phyloP scores from a whole-genome alignment of 2,888 invertebrate species.

The Abscondita cerata region DNA sequence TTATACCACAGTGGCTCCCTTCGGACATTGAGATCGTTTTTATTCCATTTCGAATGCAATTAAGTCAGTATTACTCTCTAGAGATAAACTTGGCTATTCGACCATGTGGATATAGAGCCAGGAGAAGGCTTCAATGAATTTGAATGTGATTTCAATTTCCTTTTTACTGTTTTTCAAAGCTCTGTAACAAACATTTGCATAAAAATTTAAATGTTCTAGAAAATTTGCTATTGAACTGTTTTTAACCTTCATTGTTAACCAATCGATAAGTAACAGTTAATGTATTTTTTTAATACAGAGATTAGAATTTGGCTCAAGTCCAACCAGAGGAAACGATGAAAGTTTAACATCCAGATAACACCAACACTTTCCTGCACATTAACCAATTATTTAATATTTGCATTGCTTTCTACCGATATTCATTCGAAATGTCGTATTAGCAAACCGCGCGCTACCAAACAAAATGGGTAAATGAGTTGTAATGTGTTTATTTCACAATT shows the following conservation, averaged over 20 bases:
- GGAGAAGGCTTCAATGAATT: constrained; percentile 32
- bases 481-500: no score
- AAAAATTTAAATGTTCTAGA: constrained; percentile 18
- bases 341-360: constrained; percentile 15
- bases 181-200: constrained; percentile 30
- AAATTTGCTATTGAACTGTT: neutral
- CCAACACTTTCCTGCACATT: constrained; percentile 31
- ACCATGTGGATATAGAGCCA: constrained; percentile 34
- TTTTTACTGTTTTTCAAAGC: constrained; percentile 20
- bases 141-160: constrained; percentile 34
- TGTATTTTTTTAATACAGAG: neutral
- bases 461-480: no score
- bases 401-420: constrained; percentile 15
- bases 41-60: constrained; percentile 35
- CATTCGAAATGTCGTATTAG: no score
- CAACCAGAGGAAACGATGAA: constrained; percentile 11
- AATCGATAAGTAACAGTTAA: no score
- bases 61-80: constrained; percentile 32
- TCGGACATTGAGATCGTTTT: constrained; percentile 27
- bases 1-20: constrained; percentile 23
- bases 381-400: constrained; percentile 29
- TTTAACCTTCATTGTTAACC: no score
- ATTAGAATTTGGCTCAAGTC: constrained; percentile 19
- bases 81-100: constrained; percentile 32
- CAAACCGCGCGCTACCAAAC: no score